phyloP scores from a whole-genome alignment of 2,888 invertebrate species.

The Meteorus cinctellus region DNA sequence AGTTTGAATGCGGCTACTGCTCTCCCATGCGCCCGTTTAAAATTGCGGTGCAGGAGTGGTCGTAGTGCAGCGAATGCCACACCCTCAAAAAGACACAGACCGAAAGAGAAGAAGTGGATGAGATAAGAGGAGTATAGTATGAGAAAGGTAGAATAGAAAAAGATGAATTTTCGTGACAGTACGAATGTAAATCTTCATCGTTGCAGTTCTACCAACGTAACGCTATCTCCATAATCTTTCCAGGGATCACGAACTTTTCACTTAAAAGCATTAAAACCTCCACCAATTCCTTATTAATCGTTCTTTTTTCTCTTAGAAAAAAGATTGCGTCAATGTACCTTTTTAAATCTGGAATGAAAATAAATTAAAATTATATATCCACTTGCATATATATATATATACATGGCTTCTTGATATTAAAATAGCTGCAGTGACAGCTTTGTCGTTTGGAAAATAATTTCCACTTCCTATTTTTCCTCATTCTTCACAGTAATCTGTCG shows the following conservation, averaged over 20 bases:
- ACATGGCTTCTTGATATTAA: conserved; percentile 17
- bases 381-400: not conserved
- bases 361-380: not conserved
- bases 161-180: conserved; percentile 28
- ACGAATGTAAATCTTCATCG: conserved; percentile 43
- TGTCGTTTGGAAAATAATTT: conserved; percentile 30
- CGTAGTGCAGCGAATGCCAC: conserved; percentile 16
- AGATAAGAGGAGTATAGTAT: not conserved
- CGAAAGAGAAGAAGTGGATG: not conserved
- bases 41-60: conserved; percentile 17
- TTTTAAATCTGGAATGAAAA: conserved; percentile 11
- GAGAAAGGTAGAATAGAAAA: not conserved
- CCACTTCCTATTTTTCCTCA: not conserved
- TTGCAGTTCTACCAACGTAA: conserved; percentile 33
- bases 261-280: conserved; percentile 18
- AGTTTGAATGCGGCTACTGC: conserved; percentile 8
- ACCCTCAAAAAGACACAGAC: not conserved
- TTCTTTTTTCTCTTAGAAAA: not conserved
- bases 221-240: conserved; percentile 19
- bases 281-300: conserved; percentile 6
- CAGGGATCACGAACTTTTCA: conserved; percentile 12
- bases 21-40: conserved; percentile 18
- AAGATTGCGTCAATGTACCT: not conserved
- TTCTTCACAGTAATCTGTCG: conserved; percentile 16
- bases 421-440: conserved; percentile 26